A percentile compares a stretch with the other conserved stretches of the same genome.
phyloP scores from a whole-genome alignment of 2,113 vertebrate species.

The Garra rufa region DNA sequence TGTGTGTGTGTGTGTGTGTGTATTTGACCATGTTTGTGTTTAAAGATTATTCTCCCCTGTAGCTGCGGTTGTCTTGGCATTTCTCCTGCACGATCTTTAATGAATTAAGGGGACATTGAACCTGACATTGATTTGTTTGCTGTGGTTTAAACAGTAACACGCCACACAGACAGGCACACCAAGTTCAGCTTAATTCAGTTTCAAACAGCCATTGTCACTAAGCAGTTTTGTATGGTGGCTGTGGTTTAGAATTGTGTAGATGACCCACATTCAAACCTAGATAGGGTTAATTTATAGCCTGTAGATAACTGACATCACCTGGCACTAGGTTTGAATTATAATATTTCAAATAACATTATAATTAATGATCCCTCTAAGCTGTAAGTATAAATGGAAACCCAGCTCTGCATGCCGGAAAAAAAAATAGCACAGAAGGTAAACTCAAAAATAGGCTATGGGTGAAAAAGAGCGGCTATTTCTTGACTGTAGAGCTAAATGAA shows the following conservation, averaged over 20 bases:
- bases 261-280: conserved; percentile 8
- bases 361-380: not conserved
- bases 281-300: not conserved
- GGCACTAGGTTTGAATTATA: no score
- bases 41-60: conserved; percentile 32
- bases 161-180: conserved; percentile 10
- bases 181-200: not conserved
- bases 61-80: conserved; percentile 22
- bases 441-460: not conserved
- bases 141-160: conserved; percentile 4
- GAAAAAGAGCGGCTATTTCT: not conserved
- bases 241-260: conserved; percentile 3
- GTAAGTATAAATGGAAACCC: not conserved
- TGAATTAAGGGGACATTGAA: conserved; percentile 39
- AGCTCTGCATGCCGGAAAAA: not conserved
- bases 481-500: not conserved
- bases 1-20: conserved; percentile 6
- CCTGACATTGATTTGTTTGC: conserved; percentile 30
- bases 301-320: not conserved
- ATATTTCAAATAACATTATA: conserved; percentile 3
- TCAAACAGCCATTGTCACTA: not conserved
- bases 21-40: conserved; percentile 14
- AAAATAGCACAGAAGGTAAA: not conserved
- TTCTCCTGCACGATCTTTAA: conserved; percentile 23
- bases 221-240: not conserved